phyloP scores from a whole-genome alignment of 37 sponge, comb jelly and placozoan genomes.

The Petrosia ficiformis region DNA sequence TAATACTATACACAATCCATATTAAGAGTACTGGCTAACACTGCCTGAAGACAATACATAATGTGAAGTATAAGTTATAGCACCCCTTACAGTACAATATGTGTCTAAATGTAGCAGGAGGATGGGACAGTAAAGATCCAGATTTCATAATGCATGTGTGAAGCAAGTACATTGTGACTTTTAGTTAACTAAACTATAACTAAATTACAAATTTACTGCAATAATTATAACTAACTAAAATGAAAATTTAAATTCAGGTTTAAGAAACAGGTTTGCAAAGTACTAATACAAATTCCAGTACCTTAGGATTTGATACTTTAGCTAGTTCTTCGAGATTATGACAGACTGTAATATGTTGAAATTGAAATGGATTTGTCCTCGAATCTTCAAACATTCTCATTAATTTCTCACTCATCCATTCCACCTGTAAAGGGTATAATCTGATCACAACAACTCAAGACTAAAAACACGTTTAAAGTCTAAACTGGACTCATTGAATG shows the following conservation, averaged over 20 bases:
- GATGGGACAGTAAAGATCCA: no score
- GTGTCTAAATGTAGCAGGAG: no score
- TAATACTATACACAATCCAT: no score
- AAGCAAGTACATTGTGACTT: neutral
- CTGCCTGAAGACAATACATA: no score
- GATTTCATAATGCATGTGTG: no score
- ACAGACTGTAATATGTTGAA: conserved; percentile 87
- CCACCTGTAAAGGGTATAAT: conserved; percentile 55
- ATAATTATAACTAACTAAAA: no score
- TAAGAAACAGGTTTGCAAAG: neutral
- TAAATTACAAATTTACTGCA: no score
- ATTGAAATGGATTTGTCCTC: conserved; percentile 92
- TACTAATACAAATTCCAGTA: neutral
- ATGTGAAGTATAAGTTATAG: no score
- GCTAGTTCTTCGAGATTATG: conserved; percentile 84
- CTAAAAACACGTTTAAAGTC: neutral
- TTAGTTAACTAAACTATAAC: no score
- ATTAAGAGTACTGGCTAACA: no score
- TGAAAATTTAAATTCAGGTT: neutral
- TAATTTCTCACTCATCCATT: conserved; percentile 99
- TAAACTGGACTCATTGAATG: neutral
- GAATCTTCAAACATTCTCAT: conserved; percentile 90
- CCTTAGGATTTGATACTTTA: conserved; percentile 82
- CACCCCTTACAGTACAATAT: no score
- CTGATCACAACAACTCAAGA: neutral